phyloP scores from a whole-genome alignment of 2,888 invertebrate species.

The Pogonocherus hispidulus region DNA sequence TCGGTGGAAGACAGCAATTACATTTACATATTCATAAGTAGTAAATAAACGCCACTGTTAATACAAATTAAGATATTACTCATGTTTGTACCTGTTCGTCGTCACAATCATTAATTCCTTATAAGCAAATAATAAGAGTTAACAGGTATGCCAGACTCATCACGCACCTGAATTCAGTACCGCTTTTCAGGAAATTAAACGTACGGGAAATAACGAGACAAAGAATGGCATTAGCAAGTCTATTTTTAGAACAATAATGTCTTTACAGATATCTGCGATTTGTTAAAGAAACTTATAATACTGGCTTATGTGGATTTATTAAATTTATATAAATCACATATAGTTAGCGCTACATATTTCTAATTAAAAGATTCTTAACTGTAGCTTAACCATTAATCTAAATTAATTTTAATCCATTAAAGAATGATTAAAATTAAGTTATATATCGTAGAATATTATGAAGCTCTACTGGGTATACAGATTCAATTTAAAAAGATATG shows the following conservation, averaged over 20 bases:
- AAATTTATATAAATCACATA: too few relatives aligned
- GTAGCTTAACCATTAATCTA: too few relatives aligned
- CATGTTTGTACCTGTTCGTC: background rate
- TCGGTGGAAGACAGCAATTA: background rate
- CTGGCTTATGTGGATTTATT: too few relatives aligned
- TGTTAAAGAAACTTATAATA: too few relatives aligned
- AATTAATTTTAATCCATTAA: too few relatives aligned
- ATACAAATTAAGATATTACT: constrained; percentile 2
- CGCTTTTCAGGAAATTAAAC: background rate
- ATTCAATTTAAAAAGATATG: too few relatives aligned
- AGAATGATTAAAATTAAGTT: too few relatives aligned
- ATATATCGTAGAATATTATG: too few relatives aligned
- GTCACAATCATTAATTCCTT: background rate
- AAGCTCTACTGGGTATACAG: too few relatives aligned
- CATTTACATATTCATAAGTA: background rate
- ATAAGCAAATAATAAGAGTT: constrained; percentile 4
- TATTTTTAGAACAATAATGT: background rate
- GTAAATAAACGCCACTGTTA: background rate
- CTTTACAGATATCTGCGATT: too few relatives aligned
- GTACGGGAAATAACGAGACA: background rate
- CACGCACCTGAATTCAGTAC: background rate
- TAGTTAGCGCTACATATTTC: too few relatives aligned
- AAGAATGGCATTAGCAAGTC: background rate
- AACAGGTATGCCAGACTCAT: background rate
- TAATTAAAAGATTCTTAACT: too few relatives aligned